Evolutionary conservation across 1,140 invertebrate species (phyloP).

Genomic region (Achroia grisella): DNA sequence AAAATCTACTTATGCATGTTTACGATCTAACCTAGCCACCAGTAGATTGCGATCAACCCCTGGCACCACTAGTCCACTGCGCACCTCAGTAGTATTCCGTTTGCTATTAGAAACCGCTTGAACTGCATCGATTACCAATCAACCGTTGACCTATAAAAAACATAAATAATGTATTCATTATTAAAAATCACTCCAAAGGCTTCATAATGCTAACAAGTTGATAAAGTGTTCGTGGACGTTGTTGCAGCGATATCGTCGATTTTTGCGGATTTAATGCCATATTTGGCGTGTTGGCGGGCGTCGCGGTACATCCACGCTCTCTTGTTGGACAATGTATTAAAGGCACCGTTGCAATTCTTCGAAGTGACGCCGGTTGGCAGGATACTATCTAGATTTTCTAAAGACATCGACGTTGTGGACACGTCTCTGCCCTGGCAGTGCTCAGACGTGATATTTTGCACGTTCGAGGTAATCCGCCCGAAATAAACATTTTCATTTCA

Average conservation of each 20-base stretch:
- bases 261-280: slow-evolving; percentile 81
- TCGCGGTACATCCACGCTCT: slow-evolving; percentile 83
- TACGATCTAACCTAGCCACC: not conserved
- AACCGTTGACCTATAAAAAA: not conserved
- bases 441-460: slow-evolving; percentile 84
- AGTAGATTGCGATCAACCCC: not conserved
- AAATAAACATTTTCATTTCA: not conserved
- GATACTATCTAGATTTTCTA: slow-evolving; percentile 90
- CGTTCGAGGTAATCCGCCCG: slow-evolving; percentile 81
- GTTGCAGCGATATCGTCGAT: slow-evolving; percentile 79
- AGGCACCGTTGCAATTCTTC: slow-evolving; percentile 86
- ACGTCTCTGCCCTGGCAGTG: slow-evolving; percentile 81
- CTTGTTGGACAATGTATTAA: slow-evolving; percentile 84
- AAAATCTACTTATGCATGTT: not conserved
- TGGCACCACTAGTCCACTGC: not conserved
- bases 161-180: slow-evolving; percentile 68
- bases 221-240: slow-evolving; percentile 26
- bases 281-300: slow-evolving; percentile 82
- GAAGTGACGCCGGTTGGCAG: slow-evolving; percentile 91
- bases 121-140: not conserved
- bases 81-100: slow-evolving; percentile 1
- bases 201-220: not conserved
- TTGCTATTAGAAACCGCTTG: not conserved
- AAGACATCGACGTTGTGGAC: slow-evolving; percentile 84
- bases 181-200: not conserved